Conservation (phyloP, 1,140 invertebrate genomes). For the Ostrea denselamellosa region DNA sequence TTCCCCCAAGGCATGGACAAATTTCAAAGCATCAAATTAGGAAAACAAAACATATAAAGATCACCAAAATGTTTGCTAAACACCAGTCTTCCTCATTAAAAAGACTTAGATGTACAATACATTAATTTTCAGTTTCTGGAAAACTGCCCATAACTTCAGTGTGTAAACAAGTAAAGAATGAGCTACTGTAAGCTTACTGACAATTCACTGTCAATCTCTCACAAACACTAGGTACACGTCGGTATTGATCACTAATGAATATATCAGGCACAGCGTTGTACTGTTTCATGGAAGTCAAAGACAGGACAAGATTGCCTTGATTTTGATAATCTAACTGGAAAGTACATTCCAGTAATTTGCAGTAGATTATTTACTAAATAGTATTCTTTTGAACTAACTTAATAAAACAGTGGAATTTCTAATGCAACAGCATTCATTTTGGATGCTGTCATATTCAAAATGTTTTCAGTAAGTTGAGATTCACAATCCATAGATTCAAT, state of each 20-base stretch:
- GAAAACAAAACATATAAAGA: background rate
- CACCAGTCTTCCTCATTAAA: no score
- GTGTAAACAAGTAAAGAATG: background rate
- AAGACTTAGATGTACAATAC: background rate
- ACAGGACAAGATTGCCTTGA: no score
- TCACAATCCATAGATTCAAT: no score
- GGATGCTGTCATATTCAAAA: no score
- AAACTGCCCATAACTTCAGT: background rate
- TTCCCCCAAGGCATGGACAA: background rate
- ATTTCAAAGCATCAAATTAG: constrained; percentile 7
- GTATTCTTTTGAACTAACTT: no score
- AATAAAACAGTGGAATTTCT: no score
- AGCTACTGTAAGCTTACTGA: background rate
- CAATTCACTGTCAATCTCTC: background rate
- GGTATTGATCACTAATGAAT: background rate
- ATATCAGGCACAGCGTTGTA: background rate
- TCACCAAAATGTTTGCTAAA: background rate
- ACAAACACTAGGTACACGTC: background rate
- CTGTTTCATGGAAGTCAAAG: background rate
- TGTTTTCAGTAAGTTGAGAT: no score
- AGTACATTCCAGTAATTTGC: no score
- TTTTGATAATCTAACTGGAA: background rate
- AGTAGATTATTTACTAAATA: no score
- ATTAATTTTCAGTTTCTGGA: background rate
- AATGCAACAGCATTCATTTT: no score